Evolutionary conservation across 2,113 vertebrate genomes (phyloP).

Genomic region (Saimiri boliviensis): DNA sequence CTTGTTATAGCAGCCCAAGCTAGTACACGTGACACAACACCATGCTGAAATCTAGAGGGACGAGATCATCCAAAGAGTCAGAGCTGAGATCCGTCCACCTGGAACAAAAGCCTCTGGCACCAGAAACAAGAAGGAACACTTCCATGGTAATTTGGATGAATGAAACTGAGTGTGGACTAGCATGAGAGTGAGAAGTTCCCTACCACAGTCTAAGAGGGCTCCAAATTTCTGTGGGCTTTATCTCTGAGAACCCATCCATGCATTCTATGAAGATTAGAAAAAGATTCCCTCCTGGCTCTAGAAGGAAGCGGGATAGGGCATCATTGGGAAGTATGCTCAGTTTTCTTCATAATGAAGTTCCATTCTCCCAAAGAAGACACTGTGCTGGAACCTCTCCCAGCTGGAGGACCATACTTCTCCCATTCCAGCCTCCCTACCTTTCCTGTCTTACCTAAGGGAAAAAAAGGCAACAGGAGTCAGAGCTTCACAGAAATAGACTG

Average conservation of each 20-base stretch:
- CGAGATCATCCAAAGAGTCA: neutral
- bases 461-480: neutral
- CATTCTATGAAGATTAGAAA: neutral
- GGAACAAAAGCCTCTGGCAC: neutral
- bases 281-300: neutral
- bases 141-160: neutral
- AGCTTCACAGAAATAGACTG: neutral
- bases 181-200: neutral
- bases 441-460: neutral
- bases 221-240: neutral
- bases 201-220: neutral
- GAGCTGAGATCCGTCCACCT: neutral
- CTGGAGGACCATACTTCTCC: neutral
- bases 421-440: neutral
- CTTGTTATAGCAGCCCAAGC: neutral
- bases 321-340: neutral
- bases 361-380: neutral
- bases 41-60: neutral
- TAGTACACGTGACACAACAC: neutral
- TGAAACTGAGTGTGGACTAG: neutral
- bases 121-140: neutral
- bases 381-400: neutral
- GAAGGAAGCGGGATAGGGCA: neutral
- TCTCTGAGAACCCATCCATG: neutral
- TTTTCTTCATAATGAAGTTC: neutral